Base-by-base conservation (phyloP, 1,140 invertebrate genomes). In the Calliphora vicina region DNA sequence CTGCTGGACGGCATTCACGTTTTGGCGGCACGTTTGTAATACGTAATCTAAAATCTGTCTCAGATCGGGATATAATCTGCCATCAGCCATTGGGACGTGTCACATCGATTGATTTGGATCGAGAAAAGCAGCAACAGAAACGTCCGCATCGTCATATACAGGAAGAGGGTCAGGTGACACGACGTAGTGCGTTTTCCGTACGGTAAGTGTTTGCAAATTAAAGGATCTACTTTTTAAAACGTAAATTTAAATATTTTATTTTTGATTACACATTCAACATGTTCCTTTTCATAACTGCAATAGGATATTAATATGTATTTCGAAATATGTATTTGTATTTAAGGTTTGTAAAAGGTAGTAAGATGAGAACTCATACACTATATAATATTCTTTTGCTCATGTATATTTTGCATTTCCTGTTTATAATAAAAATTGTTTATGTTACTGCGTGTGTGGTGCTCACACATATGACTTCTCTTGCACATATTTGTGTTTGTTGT, bases 1-100 rank as follows among this genome's bases (percentile, higher is more conserved):
- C 89, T 0, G 76, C 88, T 0, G 87, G 85, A 42, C 93, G 97
- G 83, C 97, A 98, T 92, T 98, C 97, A 0, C 93, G 96, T 85
- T 99, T 99, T 91, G 97, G 97, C 23, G 97, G 98, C 42, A 98
- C 97, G 13, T 99, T 95, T 91, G 94, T 96, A 1, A 94, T 99
- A 2, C 94, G 96, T 88, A 97, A 98, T 88, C 94, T 99, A 93
- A 98, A 99, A 91, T 97, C 97, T 13, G 95, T 98, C 85, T 97
- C 96, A 85, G 96, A 99, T 82, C 95, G 95, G 84, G 95, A 97
- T 86, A 90, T 99, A 73, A 96, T 99, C 85, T 96, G 95, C 88
- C 95, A 99, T 88, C 96, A 97, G 89, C 95, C 97, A 1, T 91
- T 97, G 45, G 93, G 94, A 84, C 94, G 95, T 85, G 92, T 96